Percentiles rank a stretch among this genome's conserved stretches.
Evolutionary conservation across 2,888 invertebrate species (phyloP).

Genomic region (Blera fallax): DNA sequence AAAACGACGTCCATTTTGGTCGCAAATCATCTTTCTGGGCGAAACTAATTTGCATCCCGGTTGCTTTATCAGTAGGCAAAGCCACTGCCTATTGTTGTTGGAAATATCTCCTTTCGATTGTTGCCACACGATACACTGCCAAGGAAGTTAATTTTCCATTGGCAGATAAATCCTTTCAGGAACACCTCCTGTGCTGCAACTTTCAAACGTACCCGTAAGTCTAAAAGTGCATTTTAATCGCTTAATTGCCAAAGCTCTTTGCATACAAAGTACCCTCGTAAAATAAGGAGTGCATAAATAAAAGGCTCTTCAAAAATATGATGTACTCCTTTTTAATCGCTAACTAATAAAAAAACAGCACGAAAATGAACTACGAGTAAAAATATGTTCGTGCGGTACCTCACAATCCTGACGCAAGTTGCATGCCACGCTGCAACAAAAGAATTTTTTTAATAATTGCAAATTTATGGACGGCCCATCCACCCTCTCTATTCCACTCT

Average conservation of each 20-base stretch:
- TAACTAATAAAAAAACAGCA: not conserved
- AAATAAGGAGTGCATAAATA: not conserved
- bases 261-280: not conserved
- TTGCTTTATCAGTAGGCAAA: too few relatives aligned
- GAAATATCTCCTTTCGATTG: too few relatives aligned
- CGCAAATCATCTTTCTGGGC: too few relatives aligned
- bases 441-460: conserved; percentile 55
- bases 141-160: too few relatives aligned
- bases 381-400: conserved; percentile 25
- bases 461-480: conserved; percentile 56
- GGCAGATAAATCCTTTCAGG: not conserved
- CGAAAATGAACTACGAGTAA: not conserved
- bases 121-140: too few relatives aligned
- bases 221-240: not conserved
- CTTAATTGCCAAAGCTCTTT: not conserved
- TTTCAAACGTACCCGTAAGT: not conserved
- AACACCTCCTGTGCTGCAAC: not conserved
- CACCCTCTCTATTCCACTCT: not conserved
- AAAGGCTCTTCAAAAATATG: not conserved
- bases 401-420: conserved; percentile 2
- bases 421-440: conserved; percentile 38
- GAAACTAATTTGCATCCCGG: too few relatives aligned
- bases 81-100: too few relatives aligned
- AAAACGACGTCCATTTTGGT: too few relatives aligned
- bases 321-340: not conserved